These are phyloP conservation scores for Rostratula benghalensis DNA, from an alignment of 2,113 vertebrate species.

Conservation along the genomic window DNA sequence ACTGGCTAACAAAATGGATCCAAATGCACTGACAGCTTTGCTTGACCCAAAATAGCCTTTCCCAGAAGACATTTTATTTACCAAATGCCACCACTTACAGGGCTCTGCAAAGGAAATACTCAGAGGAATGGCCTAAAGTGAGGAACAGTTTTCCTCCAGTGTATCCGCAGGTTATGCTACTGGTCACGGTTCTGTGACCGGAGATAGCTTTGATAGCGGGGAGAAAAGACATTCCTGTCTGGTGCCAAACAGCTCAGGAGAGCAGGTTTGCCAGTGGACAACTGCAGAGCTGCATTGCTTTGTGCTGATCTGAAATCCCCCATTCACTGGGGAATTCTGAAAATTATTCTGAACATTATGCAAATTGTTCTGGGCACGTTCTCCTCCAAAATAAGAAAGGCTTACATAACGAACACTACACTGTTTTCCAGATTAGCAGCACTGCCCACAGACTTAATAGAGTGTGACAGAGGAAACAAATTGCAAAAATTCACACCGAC, in stretches of 20 bases:
- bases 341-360: slow-evolving; percentile 51
- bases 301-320: slow-evolving; percentile 16
- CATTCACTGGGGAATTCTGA: slow-evolving; percentile 1
- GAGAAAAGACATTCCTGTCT: neutral
- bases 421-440: slow-evolving; percentile 55
- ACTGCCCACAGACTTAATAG: slow-evolving; percentile 59
- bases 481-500: slow-evolving; percentile 58
- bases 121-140: neutral
- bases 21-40: neutral
- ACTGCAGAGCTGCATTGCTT: neutral
- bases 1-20: neutral
- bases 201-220: neutral
- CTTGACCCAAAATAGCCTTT: slow-evolving; percentile 1
- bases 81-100: neutral
- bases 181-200: neutral
- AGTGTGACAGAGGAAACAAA: slow-evolving; percentile 60
- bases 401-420: slow-evolving; percentile 40
- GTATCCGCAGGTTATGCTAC: neutral
- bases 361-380: slow-evolving; percentile 62
- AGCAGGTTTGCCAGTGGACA: neutral
- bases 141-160: neutral
- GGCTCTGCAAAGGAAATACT: neutral
- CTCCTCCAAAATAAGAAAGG: slow-evolving; percentile 45
- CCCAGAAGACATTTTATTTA: neutral
- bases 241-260: neutral